A percentile compares a stretch with the other conserved stretches of the same genome.
Evolutionary conservation across 2,113 vertebrate species (phyloP).

Genomic region (Prunella fulvescens): DNA sequence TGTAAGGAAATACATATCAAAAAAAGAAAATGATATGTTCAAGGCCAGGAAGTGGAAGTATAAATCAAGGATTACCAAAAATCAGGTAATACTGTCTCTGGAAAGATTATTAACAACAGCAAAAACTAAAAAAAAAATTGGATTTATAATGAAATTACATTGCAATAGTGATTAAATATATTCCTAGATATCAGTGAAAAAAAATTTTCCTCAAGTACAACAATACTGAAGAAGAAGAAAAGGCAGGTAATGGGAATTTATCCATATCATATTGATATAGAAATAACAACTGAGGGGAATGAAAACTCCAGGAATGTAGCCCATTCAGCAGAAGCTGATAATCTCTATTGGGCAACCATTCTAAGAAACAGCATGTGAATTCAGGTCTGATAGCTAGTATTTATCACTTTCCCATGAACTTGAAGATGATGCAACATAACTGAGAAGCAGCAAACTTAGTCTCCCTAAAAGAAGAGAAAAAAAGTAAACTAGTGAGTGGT

Average conservation of each 20-base stretch:
- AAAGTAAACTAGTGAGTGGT: not conserved
- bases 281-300: not conserved
- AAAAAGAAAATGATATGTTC: not conserved
- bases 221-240: not conserved
- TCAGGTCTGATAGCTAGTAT: not conserved
- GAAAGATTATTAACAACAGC: not conserved
- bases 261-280: not conserved
- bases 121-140: not conserved
- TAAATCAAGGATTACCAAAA: not conserved
- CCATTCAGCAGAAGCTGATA: not conserved
- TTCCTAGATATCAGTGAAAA: not conserved
- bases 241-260: not conserved
- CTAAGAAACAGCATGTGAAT: not conserved
- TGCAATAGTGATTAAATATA: not conserved
- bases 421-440: not conserved
- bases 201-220: not conserved
- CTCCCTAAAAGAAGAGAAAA: not conserved
- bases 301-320: not conserved
- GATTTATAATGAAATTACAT: not conserved
- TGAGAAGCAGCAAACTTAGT: not conserved
- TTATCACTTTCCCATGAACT: not conserved
- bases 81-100: not conserved
- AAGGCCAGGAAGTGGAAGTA: not conserved
- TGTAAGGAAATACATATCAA: not conserved
- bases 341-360: not conserved